Percentiles rank a stretch among this genome's conserved stretches.
These are phyloP conservation scores for Cyprinodon diabolis DNA, from an alignment of 2,797 vertebrate genomes.

Conservation along the genomic window DNA sequence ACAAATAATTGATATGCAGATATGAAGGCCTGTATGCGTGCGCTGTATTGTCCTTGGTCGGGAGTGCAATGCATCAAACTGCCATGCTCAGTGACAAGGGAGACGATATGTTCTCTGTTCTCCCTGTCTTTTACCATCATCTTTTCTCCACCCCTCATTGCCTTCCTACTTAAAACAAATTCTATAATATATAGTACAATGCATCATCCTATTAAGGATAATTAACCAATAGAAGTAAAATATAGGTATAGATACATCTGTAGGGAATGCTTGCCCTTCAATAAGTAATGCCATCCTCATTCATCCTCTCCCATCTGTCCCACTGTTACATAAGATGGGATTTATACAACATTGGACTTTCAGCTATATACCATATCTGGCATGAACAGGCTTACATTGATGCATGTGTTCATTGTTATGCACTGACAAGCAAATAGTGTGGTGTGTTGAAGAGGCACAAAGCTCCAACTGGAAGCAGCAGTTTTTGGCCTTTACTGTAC, in stretches of 20 bases:
- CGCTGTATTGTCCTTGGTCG: constrained; percentile 62
- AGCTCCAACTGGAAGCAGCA: constrained; percentile 9
- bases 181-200: neutral
- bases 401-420: constrained; percentile 24
- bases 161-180: neutral
- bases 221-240: neutral
- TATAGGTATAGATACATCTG: neutral
- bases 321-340: constrained; percentile 40
- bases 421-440: neutral
- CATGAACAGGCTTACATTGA: constrained; percentile 42
- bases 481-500: constrained; percentile 6
- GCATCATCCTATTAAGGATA: neutral
- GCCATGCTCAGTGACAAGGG: constrained; percentile 48
- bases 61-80: constrained; percentile 61
- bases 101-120: constrained; percentile 47
- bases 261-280: constrained; percentile 22
- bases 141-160: neutral
- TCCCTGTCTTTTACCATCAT: constrained; percentile 2
- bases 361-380: constrained; percentile 54
- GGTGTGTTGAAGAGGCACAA: constrained; percentile 3
- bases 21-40: constrained; percentile 44
- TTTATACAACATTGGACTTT: constrained; percentile 57
- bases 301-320: constrained; percentile 23
- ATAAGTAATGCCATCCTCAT: constrained; percentile 19
- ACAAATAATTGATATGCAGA: constrained; percentile 75